Evolutionary conservation across 1,140 invertebrate genomes (phyloP), one percentile per base, ranked within the genome.

Genomic region (Tenebrio molitor): DNA sequence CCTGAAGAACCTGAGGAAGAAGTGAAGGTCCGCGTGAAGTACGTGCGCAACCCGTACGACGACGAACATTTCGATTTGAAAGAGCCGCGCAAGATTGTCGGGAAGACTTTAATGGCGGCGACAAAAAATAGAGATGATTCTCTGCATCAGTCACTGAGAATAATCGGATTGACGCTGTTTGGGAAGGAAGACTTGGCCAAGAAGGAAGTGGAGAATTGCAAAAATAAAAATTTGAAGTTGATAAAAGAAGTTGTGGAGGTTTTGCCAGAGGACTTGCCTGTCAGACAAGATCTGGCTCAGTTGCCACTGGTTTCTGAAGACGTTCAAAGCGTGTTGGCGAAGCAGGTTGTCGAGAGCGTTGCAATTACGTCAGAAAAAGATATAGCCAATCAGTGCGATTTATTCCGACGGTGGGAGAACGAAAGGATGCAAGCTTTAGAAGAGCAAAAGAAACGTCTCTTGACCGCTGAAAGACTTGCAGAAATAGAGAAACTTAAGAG

Each of bases 1-100:
- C 72, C 76, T 17, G 82, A 81, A 63, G 81, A 85, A 66, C 82
- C 83, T n/a, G 82, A 87, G 77, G 91, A 92, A 79, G 91, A 92
- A 84, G 85, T 91, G 12, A 94, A 92, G 86, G 85, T 96, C 0
- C 86, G 94, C 67, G 91, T 97, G 0, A 85, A 85, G 42, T 97
- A 89, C 82, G 72, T 98, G 25, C 88, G 92, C 78, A 96, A 97
- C 81, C 88, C 89, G 1, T 92, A 86, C 81, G 91, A 91, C 84
- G 95, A 97, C 85, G 91, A 93, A 81, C 95, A 97, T 84, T 95
- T 96, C 85, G 94, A 96, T 84, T 82, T 95, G 1, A 86, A 81
- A 68, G 88, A 94, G 75, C 86, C 89, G 5, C 81, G 85, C 34
- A 85, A 89, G 80, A 82, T 94, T 23, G 84, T 92, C 39, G 95